phyloP scores from a whole-genome alignment of 2,113 vertebrate genomes.

The zebrafish (Danio rerio) region GRCz12tu NC_133182.1:25904501-25905000 shows the following conservation, averaged over 20 bases:
- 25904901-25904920: too few relatives aligned
- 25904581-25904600: background rate
- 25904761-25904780: background rate
- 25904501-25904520: background rate
- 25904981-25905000: too few relatives aligned
- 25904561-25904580: background rate
- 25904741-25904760: background rate
- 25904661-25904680: slow-evolving; percentile 22
- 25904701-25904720: background rate
- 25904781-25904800: slow-evolving; percentile 20
- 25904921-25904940: too few relatives aligned
- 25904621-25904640: background rate
- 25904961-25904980: too few relatives aligned
- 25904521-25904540: background rate
- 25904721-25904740: background rate
- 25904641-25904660: background rate
- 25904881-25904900: too few relatives aligned
- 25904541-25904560: background rate
- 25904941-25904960: too few relatives aligned
- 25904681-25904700: background rate
- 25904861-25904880: too few relatives aligned
- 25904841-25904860: too few relatives aligned
- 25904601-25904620: background rate
- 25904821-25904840: background rate
- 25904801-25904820: slow-evolving; percentile 22